Percentiles rank a stretch among this genome's conserved stretches.
These are phyloP conservation scores for Muscicapa striata DNA, from an alignment of 2,797 vertebrate genomes.

Conservation along the genomic window DNA sequence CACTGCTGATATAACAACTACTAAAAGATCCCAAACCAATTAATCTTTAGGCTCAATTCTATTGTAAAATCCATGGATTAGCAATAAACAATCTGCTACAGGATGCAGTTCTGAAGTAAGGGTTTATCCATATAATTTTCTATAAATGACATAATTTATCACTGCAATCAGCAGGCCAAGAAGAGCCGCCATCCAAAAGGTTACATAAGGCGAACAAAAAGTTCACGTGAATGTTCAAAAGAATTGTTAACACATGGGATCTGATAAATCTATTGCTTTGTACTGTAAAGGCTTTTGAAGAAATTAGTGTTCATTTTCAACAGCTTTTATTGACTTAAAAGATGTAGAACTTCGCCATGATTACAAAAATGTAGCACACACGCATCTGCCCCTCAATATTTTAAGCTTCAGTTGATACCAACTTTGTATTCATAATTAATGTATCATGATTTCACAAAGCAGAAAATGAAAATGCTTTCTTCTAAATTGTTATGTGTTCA, in stretches of 20 bases:
- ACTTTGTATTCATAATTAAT: not conserved
- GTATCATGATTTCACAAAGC: not conserved
- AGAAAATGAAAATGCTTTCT: slow-evolving; percentile 16
- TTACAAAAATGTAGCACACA: not conserved
- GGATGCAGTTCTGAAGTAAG: not conserved
- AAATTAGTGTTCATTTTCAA: not conserved
- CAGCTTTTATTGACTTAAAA: not conserved
- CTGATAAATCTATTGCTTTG: not conserved
- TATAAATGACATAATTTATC: not conserved
- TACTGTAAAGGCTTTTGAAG: not conserved
- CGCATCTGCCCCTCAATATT: not conserved
- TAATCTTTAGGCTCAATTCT: not conserved
- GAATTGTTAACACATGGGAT: not conserved
- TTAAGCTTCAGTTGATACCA: not conserved
- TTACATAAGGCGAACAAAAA: not conserved
- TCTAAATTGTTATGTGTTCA: slow-evolving; percentile 8
- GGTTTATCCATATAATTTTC: not conserved
- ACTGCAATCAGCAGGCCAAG: not conserved
- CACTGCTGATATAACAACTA: not conserved
- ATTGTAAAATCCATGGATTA: not conserved
- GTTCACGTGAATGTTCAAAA: not conserved
- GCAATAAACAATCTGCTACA: not conserved
- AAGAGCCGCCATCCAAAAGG: not conserved
- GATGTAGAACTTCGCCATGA: not conserved
- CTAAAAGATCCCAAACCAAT: not conserved